phyloP scores from a whole-genome alignment of 2,113 vertebrate genomes.

The Manacus vitellinus region DNA sequence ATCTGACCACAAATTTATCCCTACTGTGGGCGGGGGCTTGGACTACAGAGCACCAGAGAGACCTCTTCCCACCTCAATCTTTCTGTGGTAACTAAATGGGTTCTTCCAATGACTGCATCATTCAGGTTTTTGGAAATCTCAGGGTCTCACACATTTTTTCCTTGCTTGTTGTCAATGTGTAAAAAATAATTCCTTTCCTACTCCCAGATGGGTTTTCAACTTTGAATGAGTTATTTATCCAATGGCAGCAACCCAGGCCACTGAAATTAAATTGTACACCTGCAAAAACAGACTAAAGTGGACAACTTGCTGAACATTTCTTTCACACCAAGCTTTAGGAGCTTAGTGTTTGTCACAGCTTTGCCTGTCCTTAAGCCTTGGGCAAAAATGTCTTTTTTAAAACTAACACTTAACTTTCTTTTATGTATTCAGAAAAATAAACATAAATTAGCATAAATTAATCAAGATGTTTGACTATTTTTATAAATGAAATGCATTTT shows the following conservation, averaged over 20 bases:
- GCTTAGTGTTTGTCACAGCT: not conserved
- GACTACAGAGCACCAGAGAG: not conserved
- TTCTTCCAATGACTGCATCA: not conserved
- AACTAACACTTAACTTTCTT: not conserved
- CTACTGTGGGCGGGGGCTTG: not conserved
- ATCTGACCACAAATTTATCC: not conserved
- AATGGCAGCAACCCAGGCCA: not conserved
- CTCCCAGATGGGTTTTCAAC: not conserved
- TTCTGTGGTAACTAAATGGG: not conserved
- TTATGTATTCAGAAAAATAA: constrained; percentile 17
- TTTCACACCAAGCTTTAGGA: not conserved
- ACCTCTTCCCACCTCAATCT: not conserved
- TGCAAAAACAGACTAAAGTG: not conserved
- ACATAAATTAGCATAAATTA: constrained; percentile 52
- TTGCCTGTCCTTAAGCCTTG: not conserved
- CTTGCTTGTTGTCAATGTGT: not conserved
- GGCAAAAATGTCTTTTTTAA: not conserved
- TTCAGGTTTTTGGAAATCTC: not conserved
- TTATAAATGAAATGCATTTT: constrained; percentile 21
- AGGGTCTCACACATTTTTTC: not conserved
- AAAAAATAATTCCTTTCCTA: not conserved
- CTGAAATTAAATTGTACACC: not conserved
- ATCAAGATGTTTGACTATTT: constrained; percentile 31
- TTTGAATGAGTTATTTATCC: not conserved
- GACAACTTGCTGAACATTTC: not conserved